A percentile compares a stretch with the other conserved stretches of the same genome.
Conservation (phyloP, 2,113 vertebrate species). For the Eubucco bourcierii region DNA sequence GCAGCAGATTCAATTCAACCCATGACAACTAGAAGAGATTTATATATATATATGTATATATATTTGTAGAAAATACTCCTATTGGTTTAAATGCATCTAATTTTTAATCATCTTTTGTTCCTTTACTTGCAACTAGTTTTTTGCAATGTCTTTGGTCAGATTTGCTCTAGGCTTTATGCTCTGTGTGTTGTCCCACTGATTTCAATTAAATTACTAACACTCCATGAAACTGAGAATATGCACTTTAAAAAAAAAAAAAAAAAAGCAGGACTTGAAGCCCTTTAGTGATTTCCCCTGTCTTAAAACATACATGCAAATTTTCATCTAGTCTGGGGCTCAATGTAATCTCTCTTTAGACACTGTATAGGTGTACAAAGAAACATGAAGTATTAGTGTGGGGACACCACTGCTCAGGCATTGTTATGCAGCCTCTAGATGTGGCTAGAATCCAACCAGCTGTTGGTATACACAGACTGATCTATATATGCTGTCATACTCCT, state of each 20-base stretch:
- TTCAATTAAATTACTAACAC: not conserved
- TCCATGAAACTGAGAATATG: not conserved
- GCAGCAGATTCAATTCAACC: too few relatives aligned
- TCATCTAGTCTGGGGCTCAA: not conserved
- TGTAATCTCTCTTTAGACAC: not conserved
- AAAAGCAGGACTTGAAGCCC: not conserved
- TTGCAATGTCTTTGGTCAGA: not conserved
- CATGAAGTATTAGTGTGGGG: not conserved
- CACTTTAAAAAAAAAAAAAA: not conserved
- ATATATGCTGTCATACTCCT: fast-evolving
- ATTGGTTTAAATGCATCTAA: not conserved
- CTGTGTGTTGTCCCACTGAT: not conserved
- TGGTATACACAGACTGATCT: not conserved
- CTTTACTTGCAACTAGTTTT: not conserved
- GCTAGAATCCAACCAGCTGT: not conserved
- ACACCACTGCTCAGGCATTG: too few relatives aligned
- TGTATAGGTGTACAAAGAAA: not conserved
- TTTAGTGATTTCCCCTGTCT: not conserved
- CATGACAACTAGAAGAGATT: not conserved
- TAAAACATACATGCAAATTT: not conserved
- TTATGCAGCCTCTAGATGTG: not conserved
- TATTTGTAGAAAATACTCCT: not conserved
- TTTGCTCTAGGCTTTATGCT: not conserved
- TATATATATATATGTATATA: not conserved
- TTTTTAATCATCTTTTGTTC: not conserved